Evolutionary conservation across 37 sponge, comb jelly and placozoan species (phyloP).

Genomic region (Hexactinellida sp.): DNA sequence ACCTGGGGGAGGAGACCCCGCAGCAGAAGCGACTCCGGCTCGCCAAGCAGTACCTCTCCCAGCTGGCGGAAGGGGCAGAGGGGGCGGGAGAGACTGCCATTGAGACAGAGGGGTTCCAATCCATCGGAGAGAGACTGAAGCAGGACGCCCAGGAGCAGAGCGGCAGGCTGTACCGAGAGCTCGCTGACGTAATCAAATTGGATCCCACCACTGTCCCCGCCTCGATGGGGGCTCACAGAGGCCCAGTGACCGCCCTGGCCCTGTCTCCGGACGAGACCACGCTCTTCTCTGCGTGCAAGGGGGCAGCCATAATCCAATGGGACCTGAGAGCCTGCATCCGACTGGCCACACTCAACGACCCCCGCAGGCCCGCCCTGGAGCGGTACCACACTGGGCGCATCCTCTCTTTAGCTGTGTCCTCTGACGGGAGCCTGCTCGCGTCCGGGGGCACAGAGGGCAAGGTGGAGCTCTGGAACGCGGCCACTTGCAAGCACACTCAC

Average conservation of each 20-base stretch:
- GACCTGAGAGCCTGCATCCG: not conserved
- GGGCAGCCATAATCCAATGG: not conserved
- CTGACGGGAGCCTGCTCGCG: constrained; percentile 71
- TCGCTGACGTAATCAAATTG: not conserved
- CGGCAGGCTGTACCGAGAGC: not conserved
- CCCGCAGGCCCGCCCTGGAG: not conserved
- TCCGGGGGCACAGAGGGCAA: constrained; percentile 77
- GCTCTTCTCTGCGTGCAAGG: not conserved
- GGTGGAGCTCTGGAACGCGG: constrained; percentile 67
- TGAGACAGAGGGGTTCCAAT: not conserved
- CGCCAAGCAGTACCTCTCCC: constrained; percentile 76
- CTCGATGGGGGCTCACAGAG: not conserved
- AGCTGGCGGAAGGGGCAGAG: constrained; percentile 44
- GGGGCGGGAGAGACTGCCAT: not conserved
- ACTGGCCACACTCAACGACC: not conserved
- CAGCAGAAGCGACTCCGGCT: constrained; percentile 81
- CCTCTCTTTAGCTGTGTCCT: constrained; percentile 57
- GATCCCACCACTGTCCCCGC: not conserved
- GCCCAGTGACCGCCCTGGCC: not conserved
- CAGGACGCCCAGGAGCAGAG: constrained; percentile 9
- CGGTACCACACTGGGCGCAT: constrained; percentile 54
- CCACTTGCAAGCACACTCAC: constrained; percentile 41
- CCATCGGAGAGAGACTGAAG: not conserved
- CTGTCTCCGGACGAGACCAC: not conserved
- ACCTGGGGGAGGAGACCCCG: constrained; percentile 58